Evolutionary conservation across 2,797 vertebrate species (phyloP).

Genomic region (Cetoscarus ocellatus): DNA sequence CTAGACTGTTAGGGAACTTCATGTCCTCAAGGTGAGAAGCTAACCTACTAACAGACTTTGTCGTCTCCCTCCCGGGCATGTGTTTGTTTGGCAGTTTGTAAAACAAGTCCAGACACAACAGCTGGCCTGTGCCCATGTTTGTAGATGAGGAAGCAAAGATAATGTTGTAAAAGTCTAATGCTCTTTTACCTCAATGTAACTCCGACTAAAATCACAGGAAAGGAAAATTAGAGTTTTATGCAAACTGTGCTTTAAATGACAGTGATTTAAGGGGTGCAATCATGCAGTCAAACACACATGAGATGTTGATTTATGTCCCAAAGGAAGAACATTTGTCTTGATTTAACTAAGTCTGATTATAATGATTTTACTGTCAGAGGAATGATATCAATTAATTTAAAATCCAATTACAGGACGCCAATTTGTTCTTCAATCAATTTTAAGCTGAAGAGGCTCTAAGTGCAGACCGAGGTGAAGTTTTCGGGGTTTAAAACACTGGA

Average conservation of each 20-base stretch:
- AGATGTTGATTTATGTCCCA: not conserved
- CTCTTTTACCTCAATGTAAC: not conserved
- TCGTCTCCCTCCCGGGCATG: not conserved
- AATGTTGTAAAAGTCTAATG: not conserved
- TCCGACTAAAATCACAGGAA: not conserved
- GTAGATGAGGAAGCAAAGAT: not conserved
- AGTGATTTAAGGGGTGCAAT: not conserved
- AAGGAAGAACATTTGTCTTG: not conserved
- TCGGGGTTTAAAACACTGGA: not conserved
- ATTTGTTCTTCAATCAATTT: not conserved
- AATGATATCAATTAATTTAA: not conserved
- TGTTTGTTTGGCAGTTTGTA: not conserved
- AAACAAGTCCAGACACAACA: not conserved
- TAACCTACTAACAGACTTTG: not conserved
- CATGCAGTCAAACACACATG: not conserved
- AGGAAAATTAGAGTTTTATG: not conserved
- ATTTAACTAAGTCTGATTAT: not conserved
- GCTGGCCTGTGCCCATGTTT: not conserved
- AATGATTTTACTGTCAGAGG: not conserved
- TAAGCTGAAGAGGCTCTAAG: not conserved
- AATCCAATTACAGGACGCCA: not conserved
- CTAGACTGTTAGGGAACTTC: no score
- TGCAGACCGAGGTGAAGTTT: not conserved
- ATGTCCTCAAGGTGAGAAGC: not conserved
- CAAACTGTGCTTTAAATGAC: not conserved